Evolutionary conservation across 2,113 vertebrate species (phyloP).

Genomic region (Pseudois nayaur): DNA sequence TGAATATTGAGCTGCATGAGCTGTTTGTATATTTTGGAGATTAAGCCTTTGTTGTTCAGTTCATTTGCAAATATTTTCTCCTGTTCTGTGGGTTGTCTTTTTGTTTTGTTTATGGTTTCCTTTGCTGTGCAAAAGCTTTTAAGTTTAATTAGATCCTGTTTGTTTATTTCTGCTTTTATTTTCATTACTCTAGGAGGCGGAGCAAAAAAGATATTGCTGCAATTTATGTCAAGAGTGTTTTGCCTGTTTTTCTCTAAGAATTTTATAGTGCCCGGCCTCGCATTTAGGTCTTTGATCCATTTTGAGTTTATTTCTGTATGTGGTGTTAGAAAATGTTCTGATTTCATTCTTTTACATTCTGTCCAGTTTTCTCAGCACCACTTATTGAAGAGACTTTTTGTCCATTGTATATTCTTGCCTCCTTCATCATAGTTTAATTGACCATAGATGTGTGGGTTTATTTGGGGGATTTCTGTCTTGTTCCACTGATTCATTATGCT

Average conservation of each 20-base stretch:
- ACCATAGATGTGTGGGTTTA: neutral
- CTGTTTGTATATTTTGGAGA: neutral
- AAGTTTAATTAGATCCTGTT: neutral
- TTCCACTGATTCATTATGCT: neutral
- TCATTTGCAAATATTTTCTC: neutral
- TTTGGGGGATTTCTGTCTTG: neutral
- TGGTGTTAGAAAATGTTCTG: neutral
- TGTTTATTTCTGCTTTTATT: neutral
- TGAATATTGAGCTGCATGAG: neutral
- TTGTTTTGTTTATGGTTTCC: neutral
- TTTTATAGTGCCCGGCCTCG: neutral
- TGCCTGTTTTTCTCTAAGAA: neutral
- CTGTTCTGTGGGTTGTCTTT: neutral
- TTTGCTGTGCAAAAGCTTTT: neutral
- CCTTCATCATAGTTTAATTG: neutral
- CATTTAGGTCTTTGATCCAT: neutral
- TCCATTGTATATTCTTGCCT: neutral
- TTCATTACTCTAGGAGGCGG: neutral
- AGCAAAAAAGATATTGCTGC: neutral
- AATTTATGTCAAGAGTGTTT: neutral
- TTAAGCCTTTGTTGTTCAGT: neutral
- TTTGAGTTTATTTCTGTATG: neutral
- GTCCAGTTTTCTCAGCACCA: neutral
- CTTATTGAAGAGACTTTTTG: neutral
- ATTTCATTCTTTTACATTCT: neutral